Base-by-base conservation (phyloP, 1,140 invertebrate species). In the Patella vulgata region DNA sequence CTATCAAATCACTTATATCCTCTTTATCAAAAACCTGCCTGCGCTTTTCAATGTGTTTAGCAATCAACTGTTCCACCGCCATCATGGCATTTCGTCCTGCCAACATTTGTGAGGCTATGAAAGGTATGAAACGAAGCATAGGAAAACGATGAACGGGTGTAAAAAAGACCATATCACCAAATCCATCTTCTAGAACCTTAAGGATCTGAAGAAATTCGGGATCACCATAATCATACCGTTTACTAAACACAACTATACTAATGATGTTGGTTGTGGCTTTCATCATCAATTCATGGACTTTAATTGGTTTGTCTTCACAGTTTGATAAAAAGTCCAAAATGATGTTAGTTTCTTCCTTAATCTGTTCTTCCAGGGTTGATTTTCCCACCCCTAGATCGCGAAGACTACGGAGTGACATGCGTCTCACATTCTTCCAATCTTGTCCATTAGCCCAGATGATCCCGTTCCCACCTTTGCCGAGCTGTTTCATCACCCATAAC, bases 351-450 rank as follows among this genome's bases (percentile, higher is more conserved):
- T 78, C 76, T 14, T 78, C 76, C 33, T 52, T 28, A 3, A 78
- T 64, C 27, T 65, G 58, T 30, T 76, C 74, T 39, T 78, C 76
- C 25, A 76, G 39, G 6, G 69, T 70, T 39, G 64, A 60, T 50
- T 80, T 82, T 11, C 82, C 81, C 17, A 83, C 94, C 11, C 96
- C 96, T 68, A 98, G 95, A 70, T 91, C 89, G 31, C 94, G 87
- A 1, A 98, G 86, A 59, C 93, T 91, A 63, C 93, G 90, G 72
- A 97, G 93, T 14, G 97, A 86, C 85, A 97, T 98, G 63, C 90
- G 89, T 53, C 96, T 87, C 80, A 78, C 55, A 3, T 59, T 57
- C 40, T 75, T 71, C 73, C 75, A 75, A 27, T 56, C 46, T 3
- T 56, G 36, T 3, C 72, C 73, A 63, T 93, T 92, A 58, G 91